Evolutionary conservation across 2,888 invertebrate species (phyloP).

Genomic region (Andrena bucephala): DNA sequence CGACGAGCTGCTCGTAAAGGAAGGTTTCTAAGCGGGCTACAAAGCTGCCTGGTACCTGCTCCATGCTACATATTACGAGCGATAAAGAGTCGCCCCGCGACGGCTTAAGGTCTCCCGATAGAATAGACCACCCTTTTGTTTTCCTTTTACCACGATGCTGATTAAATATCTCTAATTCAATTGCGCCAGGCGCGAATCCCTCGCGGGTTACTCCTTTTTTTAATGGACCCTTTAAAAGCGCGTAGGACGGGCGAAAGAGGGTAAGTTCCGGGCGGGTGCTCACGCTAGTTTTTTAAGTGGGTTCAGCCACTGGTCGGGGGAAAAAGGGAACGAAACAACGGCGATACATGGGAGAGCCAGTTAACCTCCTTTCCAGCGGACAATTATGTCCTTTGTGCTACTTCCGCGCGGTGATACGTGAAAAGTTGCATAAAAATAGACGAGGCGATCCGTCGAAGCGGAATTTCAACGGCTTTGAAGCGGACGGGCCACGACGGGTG

Average conservation of each 20-base stretch:
- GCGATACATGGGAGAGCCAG: slow-evolving; percentile 38
- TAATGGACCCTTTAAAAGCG: slow-evolving; percentile 17
- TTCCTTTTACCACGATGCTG: background rate
- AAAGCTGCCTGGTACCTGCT: background rate
- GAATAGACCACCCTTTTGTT: background rate
- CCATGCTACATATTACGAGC: background rate
- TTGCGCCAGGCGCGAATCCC: background rate
- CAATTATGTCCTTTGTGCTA: slow-evolving; percentile 55
- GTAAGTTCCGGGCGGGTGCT: slow-evolving; percentile 12
- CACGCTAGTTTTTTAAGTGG: slow-evolving; percentile 53
- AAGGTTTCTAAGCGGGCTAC: slow-evolving; percentile 23
- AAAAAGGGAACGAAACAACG: slow-evolving; percentile 36
- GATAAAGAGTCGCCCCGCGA: background rate
- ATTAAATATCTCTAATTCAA: slow-evolving; percentile 41
- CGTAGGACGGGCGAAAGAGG: slow-evolving; percentile 19
- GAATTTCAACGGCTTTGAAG: slow-evolving; percentile 28
- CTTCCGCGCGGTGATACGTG: slow-evolving; percentile 37
- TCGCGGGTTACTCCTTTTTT: background rate
- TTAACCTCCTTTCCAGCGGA: slow-evolving; percentile 51
- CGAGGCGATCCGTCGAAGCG: slow-evolving; percentile 19
- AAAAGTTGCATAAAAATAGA: slow-evolving; percentile 28
- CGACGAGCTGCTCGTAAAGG: slow-evolving; percentile 47
- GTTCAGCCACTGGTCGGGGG: background rate
- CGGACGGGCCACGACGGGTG: background rate
- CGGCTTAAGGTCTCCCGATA: slow-evolving; percentile 15